Evolutionary conservation across 2,888 invertebrate genomes (phyloP).

Genomic region (Mallateleia sp.): DNA sequence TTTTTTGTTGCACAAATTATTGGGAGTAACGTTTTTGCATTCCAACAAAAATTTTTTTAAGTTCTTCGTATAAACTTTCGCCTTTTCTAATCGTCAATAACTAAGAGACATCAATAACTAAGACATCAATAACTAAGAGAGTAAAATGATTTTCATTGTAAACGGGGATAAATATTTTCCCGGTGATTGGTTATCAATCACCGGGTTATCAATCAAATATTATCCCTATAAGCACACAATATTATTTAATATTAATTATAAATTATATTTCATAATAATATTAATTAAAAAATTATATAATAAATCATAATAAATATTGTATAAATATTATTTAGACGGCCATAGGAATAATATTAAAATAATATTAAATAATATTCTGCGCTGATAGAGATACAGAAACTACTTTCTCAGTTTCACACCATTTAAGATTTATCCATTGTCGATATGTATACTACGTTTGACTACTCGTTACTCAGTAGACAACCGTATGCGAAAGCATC

Average conservation of each 20-base stretch:
- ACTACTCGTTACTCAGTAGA: background rate
- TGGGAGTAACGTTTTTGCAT: background rate
- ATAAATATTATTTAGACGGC: too few species aligned
- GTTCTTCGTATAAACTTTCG: background rate
- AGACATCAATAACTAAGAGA: background rate
- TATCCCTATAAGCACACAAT: too few species aligned
- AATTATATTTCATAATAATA: too few species aligned
- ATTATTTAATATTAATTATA: too few species aligned
- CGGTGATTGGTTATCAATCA: background rate
- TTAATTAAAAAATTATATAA: too few species aligned
- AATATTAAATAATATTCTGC: too few species aligned
- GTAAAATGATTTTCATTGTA: background rate
- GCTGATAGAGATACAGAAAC: too few species aligned
- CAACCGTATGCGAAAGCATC: background rate
- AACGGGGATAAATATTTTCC: background rate
- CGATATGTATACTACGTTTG: background rate
- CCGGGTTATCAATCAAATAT: too few species aligned
- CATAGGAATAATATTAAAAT: too few species aligned
- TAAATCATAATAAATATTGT: too few species aligned
- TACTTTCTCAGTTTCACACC: background rate
- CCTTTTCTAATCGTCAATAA: too few species aligned
- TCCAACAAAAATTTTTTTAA: background rate
- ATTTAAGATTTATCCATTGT: background rate
- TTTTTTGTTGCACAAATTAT: background rate
- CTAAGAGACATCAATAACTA: too few species aligned